Conservation (phyloP, 2,797 vertebrate genomes). For the Falco biarmicus region DNA sequence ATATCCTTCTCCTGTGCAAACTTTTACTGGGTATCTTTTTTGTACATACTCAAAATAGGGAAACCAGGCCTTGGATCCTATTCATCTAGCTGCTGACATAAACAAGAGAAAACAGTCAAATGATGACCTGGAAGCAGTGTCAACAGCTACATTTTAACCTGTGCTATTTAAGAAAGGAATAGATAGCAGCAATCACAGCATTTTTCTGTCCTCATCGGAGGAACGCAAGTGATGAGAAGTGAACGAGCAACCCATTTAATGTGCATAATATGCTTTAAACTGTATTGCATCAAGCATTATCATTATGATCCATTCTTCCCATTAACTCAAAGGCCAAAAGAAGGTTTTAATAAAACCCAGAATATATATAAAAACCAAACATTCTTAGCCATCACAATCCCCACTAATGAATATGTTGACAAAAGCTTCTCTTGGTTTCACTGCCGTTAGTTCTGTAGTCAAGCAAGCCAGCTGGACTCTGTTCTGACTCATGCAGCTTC, state of each 20-base stretch:
- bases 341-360: not conserved
- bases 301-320: not conserved
- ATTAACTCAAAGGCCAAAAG: not conserved
- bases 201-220: not conserved
- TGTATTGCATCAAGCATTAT: not conserved
- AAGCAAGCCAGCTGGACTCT: constrained; percentile 32
- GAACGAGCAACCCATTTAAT: not conserved
- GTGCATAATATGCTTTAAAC: not conserved
- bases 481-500: constrained; percentile 23
- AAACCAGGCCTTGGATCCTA: not conserved
- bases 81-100: not conserved
- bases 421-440: not conserved
- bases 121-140: not conserved
- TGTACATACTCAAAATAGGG: not conserved
- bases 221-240: not conserved
- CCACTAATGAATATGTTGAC: not conserved
- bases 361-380: not conserved
- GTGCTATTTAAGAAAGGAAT: not conserved
- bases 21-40: not conserved
- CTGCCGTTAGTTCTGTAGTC: not conserved
- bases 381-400: not conserved
- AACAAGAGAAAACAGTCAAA: not conserved
- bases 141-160: not conserved
- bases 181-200: not conserved
- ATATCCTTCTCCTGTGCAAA: not conserved